A percentile compares a stretch with the other conserved stretches of the same genome.
phyloP scores from a whole-genome alignment of 2,113 vertebrate species.

The Leucosticte australis region DNA sequence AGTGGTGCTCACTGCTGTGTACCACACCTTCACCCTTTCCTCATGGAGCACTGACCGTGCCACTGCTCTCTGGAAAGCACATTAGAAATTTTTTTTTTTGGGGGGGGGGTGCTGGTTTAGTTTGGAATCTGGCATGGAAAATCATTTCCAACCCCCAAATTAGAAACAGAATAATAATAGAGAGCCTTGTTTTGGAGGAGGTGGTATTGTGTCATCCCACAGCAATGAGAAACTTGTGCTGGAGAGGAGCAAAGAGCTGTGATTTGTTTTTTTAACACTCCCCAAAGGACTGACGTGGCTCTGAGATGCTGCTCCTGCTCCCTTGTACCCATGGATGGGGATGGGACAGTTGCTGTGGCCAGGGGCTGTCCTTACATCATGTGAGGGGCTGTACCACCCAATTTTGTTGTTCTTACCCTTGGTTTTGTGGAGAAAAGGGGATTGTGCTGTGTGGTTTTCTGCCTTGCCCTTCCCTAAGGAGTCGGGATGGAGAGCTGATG shows the following conservation, averaged over 20 bases:
- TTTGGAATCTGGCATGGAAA: constrained; percentile 41
- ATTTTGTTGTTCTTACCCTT: background rate
- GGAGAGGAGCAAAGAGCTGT: background rate
- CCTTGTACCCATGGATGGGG: background rate
- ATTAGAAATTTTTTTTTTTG: background rate
- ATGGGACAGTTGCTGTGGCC: background rate
- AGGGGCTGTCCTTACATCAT: background rate
- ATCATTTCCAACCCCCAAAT: constrained; percentile 46
- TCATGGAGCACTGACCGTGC: background rate
- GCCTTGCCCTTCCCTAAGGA: background rate
- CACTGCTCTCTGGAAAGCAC: background rate
- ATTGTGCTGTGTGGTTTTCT: accelerated
- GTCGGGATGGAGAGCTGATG: background rate
- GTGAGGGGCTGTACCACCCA: background rate
- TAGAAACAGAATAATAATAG: constrained; percentile 57
- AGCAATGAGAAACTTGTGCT: constrained; percentile 43
- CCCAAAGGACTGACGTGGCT: background rate
- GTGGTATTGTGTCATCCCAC: constrained; percentile 23
- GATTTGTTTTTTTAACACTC: background rate
- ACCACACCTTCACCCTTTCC: background rate
- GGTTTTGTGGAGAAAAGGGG: background rate
- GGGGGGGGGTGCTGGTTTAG: background rate
- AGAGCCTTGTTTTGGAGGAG: constrained; percentile 11
- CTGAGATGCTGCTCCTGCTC: background rate
- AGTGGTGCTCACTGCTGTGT: accelerated